Conservation (phyloP, 2,113 vertebrate species). For the Benitochromis conjunctus region DNA sequence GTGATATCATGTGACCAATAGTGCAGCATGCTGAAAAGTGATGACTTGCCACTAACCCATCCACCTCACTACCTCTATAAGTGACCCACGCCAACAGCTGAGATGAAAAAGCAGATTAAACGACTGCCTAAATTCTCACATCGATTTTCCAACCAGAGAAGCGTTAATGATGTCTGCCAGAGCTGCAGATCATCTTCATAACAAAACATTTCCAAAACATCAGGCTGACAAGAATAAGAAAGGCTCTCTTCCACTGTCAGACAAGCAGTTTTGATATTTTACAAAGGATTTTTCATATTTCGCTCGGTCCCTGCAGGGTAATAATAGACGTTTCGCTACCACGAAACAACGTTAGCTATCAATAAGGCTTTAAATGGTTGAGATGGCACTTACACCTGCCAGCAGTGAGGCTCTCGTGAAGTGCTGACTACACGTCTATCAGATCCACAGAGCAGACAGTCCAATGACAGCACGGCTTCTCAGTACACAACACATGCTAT, state of each 20-base stretch:
- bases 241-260: not conserved
- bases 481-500: not conserved
- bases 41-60: not conserved
- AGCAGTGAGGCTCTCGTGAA: not conserved
- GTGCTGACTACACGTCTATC: not conserved
- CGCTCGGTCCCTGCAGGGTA: not conserved
- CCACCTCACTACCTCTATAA: not conserved
- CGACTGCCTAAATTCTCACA: not conserved
- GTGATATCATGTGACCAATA: not conserved
- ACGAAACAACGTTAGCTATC: not conserved
- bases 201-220: not conserved
- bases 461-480: not conserved
- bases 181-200: not conserved
- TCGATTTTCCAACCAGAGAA: not conserved
- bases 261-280: not conserved
- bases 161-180: not conserved
- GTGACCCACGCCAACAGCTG: not conserved
- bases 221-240: not conserved
- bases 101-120: not conserved
- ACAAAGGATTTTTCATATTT: not conserved
- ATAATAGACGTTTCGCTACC: not conserved
- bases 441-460: not conserved
- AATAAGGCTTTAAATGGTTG: not conserved
- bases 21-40: not conserved
- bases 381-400: not conserved